Percentiles rank a stretch among this genome's conserved stretches.
Evolutionary conservation across 1,140 invertebrate genomes (phyloP).

Genomic region (Gryllus bimaculatus): DNA sequence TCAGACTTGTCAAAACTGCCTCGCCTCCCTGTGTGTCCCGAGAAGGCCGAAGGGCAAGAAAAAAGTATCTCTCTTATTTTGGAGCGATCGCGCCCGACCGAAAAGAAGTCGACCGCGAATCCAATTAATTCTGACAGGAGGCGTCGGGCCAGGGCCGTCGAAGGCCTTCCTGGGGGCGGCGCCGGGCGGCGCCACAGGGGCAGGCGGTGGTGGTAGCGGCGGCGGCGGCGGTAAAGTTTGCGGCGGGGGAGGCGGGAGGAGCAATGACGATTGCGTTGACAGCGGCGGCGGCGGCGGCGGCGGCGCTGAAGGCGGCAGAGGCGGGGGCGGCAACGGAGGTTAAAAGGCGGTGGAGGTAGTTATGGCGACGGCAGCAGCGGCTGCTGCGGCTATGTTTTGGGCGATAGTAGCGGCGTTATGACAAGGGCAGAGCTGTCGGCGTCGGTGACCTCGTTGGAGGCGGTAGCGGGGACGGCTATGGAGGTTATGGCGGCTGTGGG

Average conservation of each 20-base stretch:
- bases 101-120: background rate
- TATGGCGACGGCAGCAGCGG: background rate
- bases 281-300: background rate
- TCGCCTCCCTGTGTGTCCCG: background rate
- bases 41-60: background rate
- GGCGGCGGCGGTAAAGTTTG: background rate
- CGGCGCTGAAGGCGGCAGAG: background rate
- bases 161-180: background rate
- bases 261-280: background rate
- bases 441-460: background rate
- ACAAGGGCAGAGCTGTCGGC: background rate
- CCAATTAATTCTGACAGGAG: conserved; percentile 1
- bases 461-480: background rate
- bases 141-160: background rate
- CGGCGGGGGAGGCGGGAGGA: no score
- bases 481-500: background rate
- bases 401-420: background rate
- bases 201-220: no score
- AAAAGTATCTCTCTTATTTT: background rate
- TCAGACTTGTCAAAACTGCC: background rate
- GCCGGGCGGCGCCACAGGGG: no score
- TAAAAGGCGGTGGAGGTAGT: background rate
- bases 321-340: background rate
- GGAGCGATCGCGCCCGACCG: background rate
- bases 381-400: background rate